Percentiles rank a stretch among this genome's conserved stretches.
These are phyloP conservation scores for Lamellibrachia satsuma DNA, from an alignment of 2,888 invertebrate genomes.

Conservation along the genomic window DNA sequence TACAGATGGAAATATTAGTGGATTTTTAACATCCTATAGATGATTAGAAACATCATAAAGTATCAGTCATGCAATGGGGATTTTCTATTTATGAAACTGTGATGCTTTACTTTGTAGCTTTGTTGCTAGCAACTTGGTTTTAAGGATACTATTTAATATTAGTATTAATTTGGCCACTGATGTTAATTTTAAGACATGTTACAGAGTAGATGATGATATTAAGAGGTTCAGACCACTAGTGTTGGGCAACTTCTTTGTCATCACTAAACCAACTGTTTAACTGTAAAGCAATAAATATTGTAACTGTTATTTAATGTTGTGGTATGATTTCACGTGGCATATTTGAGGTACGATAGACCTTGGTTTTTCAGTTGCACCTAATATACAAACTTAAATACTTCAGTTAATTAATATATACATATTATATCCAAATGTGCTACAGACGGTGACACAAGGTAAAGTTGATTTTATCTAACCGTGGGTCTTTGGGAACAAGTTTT, in stretches of 20 bases:
- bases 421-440: too few relatives aligned
- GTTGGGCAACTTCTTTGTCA: background rate
- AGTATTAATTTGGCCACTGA: background rate
- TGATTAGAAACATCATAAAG: background rate
- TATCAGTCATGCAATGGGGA: background rate
- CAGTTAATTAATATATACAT: too few relatives aligned
- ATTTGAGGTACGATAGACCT: too few relatives aligned
- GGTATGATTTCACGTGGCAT: background rate
- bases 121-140: background rate
- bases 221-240: background rate
- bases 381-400: too few relatives aligned
- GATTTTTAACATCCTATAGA: background rate
- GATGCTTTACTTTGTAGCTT: background rate
- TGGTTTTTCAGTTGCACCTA: too few relatives aligned
- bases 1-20: background rate
- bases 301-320: background rate
- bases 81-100: background rate
- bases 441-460: too few relatives aligned
- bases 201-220: background rate
- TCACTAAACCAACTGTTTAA: background rate
- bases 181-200: background rate
- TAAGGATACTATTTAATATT: background rate
- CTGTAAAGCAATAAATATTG: background rate
- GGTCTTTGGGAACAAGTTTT: too few relatives aligned
- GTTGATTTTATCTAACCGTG: too few relatives aligned